These are phyloP conservation scores for Actinemys pallida DNA, from an alignment of 2,113 vertebrate genomes.

Conservation along the genomic window DNA sequence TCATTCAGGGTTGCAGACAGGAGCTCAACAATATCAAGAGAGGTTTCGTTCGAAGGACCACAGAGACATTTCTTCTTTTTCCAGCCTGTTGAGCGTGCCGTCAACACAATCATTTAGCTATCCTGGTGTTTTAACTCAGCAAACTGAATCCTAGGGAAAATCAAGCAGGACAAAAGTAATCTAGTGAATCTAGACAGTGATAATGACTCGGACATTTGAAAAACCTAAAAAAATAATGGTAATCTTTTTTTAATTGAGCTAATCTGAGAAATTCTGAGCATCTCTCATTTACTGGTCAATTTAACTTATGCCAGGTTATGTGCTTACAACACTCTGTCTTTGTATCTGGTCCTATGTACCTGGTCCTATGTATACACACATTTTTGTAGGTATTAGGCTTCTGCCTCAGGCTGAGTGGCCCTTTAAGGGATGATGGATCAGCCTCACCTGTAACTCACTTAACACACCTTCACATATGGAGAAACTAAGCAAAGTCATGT, in stretches of 20 bases:
- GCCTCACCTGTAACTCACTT: neutral
- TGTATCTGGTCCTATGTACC: rapidly evolving
- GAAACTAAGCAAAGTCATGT: neutral
- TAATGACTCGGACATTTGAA: neutral
- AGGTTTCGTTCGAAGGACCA: neutral
- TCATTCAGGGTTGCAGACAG: constrained; percentile 6
- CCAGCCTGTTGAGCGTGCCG: neutral
- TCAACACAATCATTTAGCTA: neutral
- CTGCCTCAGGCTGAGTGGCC: neutral
- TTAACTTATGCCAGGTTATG: neutral
- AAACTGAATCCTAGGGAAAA: neutral
- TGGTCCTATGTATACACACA: rapidly evolving
- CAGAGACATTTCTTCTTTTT: neutral
- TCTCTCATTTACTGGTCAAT: neutral
- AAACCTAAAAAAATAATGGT: neutral
- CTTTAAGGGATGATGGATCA: neutral
- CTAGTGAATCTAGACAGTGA: neutral
- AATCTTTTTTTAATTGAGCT: neutral
- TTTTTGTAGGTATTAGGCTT: neutral
- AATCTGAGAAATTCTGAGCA: neutral
- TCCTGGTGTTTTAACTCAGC: neutral
- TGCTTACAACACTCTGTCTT: neutral
- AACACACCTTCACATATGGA: neutral
- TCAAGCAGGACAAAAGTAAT: neutral
- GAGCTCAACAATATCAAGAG: constrained; percentile 16